These are phyloP conservation scores for Lepidothrix coronata DNA, from an alignment of 2,113 vertebrate genomes.

Conservation along the genomic window DNA sequence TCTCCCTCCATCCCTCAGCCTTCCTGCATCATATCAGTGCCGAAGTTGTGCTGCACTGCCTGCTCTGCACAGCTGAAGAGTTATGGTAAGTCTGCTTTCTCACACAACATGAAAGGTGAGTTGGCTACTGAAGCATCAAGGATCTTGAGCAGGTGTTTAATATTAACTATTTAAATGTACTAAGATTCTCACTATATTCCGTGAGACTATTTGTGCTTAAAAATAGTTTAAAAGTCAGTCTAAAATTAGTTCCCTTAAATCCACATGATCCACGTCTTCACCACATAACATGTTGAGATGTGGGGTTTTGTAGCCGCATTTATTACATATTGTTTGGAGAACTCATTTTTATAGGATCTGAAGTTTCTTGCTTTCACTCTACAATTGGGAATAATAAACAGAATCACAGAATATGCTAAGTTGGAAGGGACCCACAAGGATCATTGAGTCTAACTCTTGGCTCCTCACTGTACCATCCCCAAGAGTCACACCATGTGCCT, in stretches of 20 bases:
- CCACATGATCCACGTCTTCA: not conserved
- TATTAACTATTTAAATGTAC: not conserved
- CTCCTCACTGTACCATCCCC: not conserved
- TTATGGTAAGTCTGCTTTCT: not conserved
- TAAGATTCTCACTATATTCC: not conserved
- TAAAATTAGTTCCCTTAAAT: not conserved
- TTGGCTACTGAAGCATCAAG: not conserved
- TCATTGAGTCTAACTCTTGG: not conserved
- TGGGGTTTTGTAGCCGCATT: not conserved
- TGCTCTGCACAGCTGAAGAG: not conserved
- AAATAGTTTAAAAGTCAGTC: not conserved
- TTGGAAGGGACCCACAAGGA: not conserved
- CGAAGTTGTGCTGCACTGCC: fast-evolving
- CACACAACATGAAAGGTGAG: not conserved
- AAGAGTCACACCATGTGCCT: not conserved
- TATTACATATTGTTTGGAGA: not conserved
- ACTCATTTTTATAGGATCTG: not conserved
- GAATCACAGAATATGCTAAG: not conserved
- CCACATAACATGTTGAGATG: not conserved
- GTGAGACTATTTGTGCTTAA: not conserved
- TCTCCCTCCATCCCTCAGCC: not conserved
- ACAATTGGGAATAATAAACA: not conserved
- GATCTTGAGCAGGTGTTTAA: not conserved
- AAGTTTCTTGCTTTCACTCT: not conserved
- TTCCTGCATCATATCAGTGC: not conserved